Percentiles rank a stretch among this genome's conserved stretches.
These are phyloP conservation scores for Drosophila saltans DNA, from an alignment of 1,140 invertebrate species.

Conservation along the genomic window DNA sequence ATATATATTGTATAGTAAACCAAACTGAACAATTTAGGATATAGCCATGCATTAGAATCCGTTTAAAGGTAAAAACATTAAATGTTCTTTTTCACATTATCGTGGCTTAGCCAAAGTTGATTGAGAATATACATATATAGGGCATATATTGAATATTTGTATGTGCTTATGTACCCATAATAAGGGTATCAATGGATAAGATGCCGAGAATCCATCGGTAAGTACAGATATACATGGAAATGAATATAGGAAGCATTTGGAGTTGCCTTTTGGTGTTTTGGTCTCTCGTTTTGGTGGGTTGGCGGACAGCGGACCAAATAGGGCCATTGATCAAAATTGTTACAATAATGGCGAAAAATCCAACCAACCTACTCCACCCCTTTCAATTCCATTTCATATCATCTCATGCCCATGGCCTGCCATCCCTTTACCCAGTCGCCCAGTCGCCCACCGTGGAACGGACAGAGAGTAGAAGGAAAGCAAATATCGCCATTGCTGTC, in stretches of 20 bases:
- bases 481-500: conserved; percentile 65
- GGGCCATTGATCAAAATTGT: conserved; percentile 81
- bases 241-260: not conserved
- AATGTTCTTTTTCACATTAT: too few species aligned
- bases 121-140: too few species aligned
- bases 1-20: too few species aligned
- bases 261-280: conserved; percentile 25
- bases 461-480: conserved; percentile 36
- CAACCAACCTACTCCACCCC: conserved; percentile 41
- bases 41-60: too few species aligned
- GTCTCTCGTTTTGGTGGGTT: conserved; percentile 18
- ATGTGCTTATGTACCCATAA: too few species aligned
- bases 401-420: not conserved
- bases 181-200: too few species aligned
- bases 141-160: too few species aligned
- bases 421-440: conserved; percentile 11
- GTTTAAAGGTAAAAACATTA: too few species aligned
- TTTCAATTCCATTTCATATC: not conserved
- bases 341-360: conserved; percentile 82
- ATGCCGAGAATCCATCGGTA: not conserved
- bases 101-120: too few species aligned
- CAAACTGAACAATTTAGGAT: too few species aligned
- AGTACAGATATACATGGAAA: conserved; percentile 3
- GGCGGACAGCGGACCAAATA: conserved; percentile 63
- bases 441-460: conserved; percentile 16